Conservation (phyloP, 2,113 vertebrate species). For the Sapajus apella region DNA sequence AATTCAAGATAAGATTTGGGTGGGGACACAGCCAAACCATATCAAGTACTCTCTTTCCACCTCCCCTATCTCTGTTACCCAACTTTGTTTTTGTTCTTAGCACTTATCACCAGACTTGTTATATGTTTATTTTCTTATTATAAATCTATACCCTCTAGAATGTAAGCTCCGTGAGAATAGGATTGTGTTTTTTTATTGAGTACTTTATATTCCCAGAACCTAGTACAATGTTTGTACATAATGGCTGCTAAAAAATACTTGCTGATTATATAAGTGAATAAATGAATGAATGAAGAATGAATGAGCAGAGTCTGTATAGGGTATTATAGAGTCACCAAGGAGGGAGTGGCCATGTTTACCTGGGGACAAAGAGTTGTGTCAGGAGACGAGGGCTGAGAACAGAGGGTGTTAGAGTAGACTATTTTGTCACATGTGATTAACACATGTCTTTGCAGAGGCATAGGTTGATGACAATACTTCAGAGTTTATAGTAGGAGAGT, state of each 20-base stretch:
- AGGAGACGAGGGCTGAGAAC: neutral
- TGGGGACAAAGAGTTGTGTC: neutral
- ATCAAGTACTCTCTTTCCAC: neutral
- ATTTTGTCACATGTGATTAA: neutral
- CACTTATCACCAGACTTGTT: neutral
- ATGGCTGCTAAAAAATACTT: neutral
- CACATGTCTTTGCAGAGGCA: neutral
- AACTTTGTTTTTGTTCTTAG: conserved; percentile 24
- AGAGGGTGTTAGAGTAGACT: neutral
- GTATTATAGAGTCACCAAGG: neutral
- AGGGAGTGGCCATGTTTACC: neutral
- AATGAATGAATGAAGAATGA: neutral
- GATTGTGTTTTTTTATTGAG: neutral
- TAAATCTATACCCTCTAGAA: neutral
- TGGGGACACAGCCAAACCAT: no score
- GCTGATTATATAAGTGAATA: neutral
- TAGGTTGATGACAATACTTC: neutral
- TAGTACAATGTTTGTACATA: neutral
- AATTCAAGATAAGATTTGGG: no score
- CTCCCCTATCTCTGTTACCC: neutral
- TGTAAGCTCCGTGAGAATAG: neutral
- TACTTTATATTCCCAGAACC: neutral
- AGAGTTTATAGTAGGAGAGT: neutral
- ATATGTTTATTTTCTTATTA: neutral
- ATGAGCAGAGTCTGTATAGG: neutral